Evolutionary conservation across 1,140 invertebrate species (phyloP), one percentile per base, ranked within the genome.

Genomic region (Leptinotarsa undecemlineata): DNA sequence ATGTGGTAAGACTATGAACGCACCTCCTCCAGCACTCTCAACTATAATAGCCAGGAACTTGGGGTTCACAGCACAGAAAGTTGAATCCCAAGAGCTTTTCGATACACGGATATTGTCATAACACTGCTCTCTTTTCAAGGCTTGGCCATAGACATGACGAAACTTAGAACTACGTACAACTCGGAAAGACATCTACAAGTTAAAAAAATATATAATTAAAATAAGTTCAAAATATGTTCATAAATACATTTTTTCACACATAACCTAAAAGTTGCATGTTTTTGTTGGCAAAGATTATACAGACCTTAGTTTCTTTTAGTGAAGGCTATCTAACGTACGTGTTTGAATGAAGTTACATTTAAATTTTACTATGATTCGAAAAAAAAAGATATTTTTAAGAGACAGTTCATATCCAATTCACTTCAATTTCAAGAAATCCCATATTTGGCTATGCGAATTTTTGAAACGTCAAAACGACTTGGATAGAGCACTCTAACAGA

Each of bases 11-110:
- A 99, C 98, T 82, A 99, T 94, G 87, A 99, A 99, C 74, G 98
- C 96, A 73, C 97, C 97, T 75, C 98, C 98, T 72, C 98, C 98
- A 67, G 97, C 97, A 64, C 96, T 97, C 87, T 99, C 98, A 68
- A 98, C 98, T 85, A 99, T 98, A 82, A 99, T 96, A 74, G 98
- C 98, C 79, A 99, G 88, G 87, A 99, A 99, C 87, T 99, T 99
- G 20, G 98, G 97, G 88, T 99, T 99, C 77, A 99, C 98, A 77
- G 95, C 94, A 90, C 97, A 99, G 86, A 99, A 99, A 72, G 96
- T 97, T 64, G 97, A 98, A 86, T 99, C 98, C 96, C 96, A 98
- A 60, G 96, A 97, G 84, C 95, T 97, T 86, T 99, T 98, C 20
- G 97, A 98, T 63, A 99, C 97, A 83, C 97, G 90, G 84, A 99